Conservation (phyloP, 92 coral and sea anemone genomes). For the Epizoanthus rinbou region DNA sequence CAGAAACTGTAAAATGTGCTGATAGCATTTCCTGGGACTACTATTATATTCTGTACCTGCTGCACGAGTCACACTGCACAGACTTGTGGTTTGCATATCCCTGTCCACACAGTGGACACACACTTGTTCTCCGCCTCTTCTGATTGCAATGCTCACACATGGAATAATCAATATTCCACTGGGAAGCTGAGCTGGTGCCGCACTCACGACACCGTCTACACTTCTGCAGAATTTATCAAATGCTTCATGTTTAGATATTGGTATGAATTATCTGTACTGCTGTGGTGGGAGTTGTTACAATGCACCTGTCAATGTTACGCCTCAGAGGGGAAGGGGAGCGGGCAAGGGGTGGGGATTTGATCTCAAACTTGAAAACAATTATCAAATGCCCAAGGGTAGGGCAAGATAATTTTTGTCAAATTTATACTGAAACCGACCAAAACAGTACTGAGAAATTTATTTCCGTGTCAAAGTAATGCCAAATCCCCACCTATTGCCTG, state of each 20-base stretch:
- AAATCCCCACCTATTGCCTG: too few species aligned
- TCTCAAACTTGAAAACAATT: too few species aligned
- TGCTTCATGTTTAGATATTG: background rate
- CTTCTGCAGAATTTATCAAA: slow-evolving; percentile 46
- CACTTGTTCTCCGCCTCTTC: slow-evolving; percentile 68
- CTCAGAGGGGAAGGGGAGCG: too few species aligned
- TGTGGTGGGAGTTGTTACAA: background rate
- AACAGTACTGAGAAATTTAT: too few species aligned
- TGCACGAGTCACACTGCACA: slow-evolving; percentile 96
- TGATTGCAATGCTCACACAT: slow-evolving; percentile 83
- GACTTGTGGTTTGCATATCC: slow-evolving; percentile 73
- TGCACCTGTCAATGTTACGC: background rate
- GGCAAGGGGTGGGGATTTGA: background rate
- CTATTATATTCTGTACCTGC: slow-evolving; percentile 61
- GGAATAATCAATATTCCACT: slow-evolving; percentile 79
- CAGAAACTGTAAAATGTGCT: too few species aligned
- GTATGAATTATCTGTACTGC: background rate
- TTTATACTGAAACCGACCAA: too few species aligned
- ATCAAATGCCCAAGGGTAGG: too few species aligned
- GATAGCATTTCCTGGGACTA: too few species aligned
- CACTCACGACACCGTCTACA: slow-evolving; percentile 92
- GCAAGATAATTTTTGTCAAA: too few species aligned
- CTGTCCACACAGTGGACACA: slow-evolving; percentile 87
- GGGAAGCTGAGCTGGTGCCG: slow-evolving; percentile 64
- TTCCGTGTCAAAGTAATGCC: too few species aligned